Evolutionary conservation across 1,140 invertebrate genomes (phyloP).

Genomic region (Octopus bimaculoides): DNA sequence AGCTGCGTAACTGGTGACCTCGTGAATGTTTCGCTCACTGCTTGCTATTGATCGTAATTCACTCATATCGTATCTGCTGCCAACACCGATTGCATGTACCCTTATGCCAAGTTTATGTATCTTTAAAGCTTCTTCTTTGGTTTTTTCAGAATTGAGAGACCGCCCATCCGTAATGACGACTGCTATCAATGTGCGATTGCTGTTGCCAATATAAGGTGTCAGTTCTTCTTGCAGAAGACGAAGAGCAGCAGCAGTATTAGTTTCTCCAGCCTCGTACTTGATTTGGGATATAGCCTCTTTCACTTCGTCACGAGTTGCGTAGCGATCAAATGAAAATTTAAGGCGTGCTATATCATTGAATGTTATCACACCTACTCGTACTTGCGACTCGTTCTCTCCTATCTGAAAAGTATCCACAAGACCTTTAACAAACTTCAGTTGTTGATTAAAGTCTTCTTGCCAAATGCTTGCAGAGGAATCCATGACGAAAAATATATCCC

Average conservation of each 20-base stretch:
- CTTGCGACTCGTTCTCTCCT: conserved; percentile 26
- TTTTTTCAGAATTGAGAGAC: background rate
- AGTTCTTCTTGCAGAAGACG: no score
- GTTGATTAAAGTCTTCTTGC: conserved; percentile 33
- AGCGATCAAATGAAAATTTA: conserved; percentile 25
- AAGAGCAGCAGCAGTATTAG: conserved; percentile 30
- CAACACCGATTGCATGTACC: conserved; percentile 20
- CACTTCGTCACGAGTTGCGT: conserved; percentile 23
- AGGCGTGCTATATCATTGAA: conserved; percentile 34
- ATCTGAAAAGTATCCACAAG: conserved; percentile 33
- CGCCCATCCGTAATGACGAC: conserved; percentile 10
- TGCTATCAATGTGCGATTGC: conserved; percentile 29
- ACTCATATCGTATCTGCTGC: background rate
- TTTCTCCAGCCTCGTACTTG: conserved; percentile 22
- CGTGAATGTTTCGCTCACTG: background rate
- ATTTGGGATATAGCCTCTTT: conserved; percentile 20
- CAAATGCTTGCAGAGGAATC: conserved; percentile 45
- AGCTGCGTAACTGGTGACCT: no score
- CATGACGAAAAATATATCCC: conserved; percentile 42
- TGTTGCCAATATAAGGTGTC: no score
- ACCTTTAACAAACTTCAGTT: conserved; percentile 36
- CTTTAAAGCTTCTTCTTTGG: conserved; percentile 13
- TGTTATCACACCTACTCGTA: conserved; percentile 34
- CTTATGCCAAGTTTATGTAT: conserved; percentile 19
- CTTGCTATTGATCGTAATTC: conserved; percentile 15